These are phyloP conservation scores for Tachina grossa DNA, from an alignment of 2,888 invertebrate genomes.

Conservation along the genomic window DNA sequence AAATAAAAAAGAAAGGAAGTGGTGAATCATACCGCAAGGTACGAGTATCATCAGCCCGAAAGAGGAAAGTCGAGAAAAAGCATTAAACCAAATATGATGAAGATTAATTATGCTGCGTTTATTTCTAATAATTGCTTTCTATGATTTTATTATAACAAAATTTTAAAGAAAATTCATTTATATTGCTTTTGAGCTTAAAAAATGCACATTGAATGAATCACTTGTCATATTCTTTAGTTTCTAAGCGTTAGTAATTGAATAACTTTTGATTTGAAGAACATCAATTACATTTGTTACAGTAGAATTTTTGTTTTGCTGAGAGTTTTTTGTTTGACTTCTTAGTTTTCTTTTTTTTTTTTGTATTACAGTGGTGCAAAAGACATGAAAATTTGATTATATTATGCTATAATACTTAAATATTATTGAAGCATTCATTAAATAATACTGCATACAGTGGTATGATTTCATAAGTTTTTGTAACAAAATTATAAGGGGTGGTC, in stretches of 20 bases:
- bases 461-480: no score
- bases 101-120: slow-evolving; percentile 48
- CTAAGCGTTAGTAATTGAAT: slow-evolving; percentile 60
- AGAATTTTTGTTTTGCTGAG: slow-evolving; percentile 2
- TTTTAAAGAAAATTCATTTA: slow-evolving; percentile 6
- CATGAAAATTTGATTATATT: no score
- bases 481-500: no score
- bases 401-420: no score
- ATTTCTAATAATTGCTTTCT: slow-evolving; percentile 21
- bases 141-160: slow-evolving; percentile 5
- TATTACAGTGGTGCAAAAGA: no score
- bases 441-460: no score
- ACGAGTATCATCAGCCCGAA: slow-evolving; percentile 3
- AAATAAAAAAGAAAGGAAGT: neutral
- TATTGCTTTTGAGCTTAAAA: neutral
- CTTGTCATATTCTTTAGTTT: slow-evolving; percentile 21
- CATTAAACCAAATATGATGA: slow-evolving; percentile 59
- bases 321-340: no score
- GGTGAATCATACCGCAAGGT: slow-evolving; percentile 7
- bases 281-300: slow-evolving; percentile 63
- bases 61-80: neutral
- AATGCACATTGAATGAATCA: slow-evolving; percentile 20
- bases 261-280: slow-evolving; percentile 59
- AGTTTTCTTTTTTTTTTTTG: neutral
- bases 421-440: no score